Evolutionary conservation across 1,140 invertebrate species (phyloP), one percentile per base, ranked within the genome.

Genomic region (Sycobia sp.): DNA sequence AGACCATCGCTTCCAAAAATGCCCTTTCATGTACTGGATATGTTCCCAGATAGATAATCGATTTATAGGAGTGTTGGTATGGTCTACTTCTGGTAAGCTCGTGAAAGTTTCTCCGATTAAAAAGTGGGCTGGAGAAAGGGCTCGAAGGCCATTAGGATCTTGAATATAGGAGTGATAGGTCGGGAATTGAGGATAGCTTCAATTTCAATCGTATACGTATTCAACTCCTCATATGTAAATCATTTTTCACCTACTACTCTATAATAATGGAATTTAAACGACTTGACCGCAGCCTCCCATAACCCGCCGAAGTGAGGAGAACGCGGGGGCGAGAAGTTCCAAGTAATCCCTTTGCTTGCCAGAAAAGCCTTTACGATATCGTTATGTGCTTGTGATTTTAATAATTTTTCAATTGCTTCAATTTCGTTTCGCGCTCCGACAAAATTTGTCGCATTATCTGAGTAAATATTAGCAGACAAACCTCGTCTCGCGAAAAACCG

Each of bases 151-250:
- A 27, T 41, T 58, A 5, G 70, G 67, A 36, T 72, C 62, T 16
- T 29, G 11, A 67, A 69, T 1, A 72, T 13, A 20, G 67, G 65
- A 36, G 50, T 60, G 0, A 72, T 16, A 20, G 71, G 71, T 1
- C 73, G 55, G 0, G 66, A 70, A 58, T 74, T 79, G 11, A 75
- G 32, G n/a, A 65, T 50, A 2, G 72, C 69, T 62, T 76, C 74
- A 1, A 76, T 66, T 46, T 71, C 46, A 4, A 25, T 32, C 1
- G 69, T 20, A 0, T 69, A 39, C 0, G 73, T 75, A 2, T 18
- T 18, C 2, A 72, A 47, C 41, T 71, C 63, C 39, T 74, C 71
- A 55, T 32, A 71, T 4, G 55, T 69, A 1, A 71, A 53, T 51
- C 49, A 41, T 51, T 51, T 1, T 29, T 69, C 56, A n/a, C 58